Conservation (phyloP, 2,888 invertebrate species). For the Idaea dimidiata region DNA sequence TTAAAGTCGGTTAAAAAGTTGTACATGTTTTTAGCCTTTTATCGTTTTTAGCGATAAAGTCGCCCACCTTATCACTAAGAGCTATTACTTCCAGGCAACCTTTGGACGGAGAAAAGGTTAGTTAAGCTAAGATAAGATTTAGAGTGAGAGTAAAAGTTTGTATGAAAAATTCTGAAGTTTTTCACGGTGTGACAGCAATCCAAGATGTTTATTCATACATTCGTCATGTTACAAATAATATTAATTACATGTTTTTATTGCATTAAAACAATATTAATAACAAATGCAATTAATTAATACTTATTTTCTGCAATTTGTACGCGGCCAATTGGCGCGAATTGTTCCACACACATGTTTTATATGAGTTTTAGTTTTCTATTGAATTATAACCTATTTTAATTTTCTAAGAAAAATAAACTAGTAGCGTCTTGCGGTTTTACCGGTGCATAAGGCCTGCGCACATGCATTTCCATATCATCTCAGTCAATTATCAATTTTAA, state of each 20-base stretch:
- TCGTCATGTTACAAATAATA: constrained; percentile 18
- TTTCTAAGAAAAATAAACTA: neutral
- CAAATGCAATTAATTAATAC: constrained; percentile 17
- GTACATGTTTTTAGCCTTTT: too few relatives aligned
- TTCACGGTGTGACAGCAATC: neutral
- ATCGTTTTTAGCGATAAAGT: too few relatives aligned
- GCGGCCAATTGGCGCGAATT: neutral
- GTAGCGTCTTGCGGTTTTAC: too few relatives aligned
- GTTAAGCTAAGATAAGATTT: too few relatives aligned
- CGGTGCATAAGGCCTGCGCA: too few relatives aligned
- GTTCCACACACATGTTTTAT: neutral
- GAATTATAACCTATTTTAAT: neutral
- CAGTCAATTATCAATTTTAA: too few relatives aligned
- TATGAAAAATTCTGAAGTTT: neutral
- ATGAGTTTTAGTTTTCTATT: neutral
- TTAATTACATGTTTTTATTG: constrained; percentile 14
- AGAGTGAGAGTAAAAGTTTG: too few relatives aligned
- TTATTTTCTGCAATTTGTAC: neutral
- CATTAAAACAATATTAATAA: constrained; percentile 6
- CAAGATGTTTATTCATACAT: neutral
- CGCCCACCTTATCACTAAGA: too few relatives aligned
- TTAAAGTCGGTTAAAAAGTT: too few relatives aligned
- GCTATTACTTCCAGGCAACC: too few relatives aligned
- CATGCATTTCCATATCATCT: too few relatives aligned
- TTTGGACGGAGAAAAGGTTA: too few relatives aligned